A percentile compares a stretch with the other conserved stretches of the same genome.
Conservation (phyloP, 2,113 vertebrate species). For the Castor canadensis region DNA sequence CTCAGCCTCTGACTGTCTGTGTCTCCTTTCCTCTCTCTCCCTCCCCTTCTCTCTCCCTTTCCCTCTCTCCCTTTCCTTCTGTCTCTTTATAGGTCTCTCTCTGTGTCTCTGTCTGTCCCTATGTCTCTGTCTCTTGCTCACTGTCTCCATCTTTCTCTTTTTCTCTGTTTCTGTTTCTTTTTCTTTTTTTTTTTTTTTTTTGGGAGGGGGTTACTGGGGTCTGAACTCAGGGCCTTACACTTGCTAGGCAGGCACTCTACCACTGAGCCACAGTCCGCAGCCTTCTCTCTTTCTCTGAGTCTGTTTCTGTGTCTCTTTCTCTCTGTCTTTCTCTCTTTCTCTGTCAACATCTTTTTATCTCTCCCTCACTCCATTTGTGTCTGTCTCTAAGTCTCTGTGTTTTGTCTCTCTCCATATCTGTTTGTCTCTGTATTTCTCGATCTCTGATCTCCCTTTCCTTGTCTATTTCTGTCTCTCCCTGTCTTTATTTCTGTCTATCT, state of each 20-base stretch:
- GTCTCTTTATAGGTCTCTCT: neutral
- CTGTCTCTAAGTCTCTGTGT: neutral
- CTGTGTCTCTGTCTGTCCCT: neutral
- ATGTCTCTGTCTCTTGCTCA: no score
- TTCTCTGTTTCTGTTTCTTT: no score
- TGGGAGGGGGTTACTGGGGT: no score
- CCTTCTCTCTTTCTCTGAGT: neutral
- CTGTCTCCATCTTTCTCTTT: neutral
- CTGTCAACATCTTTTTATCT: neutral
- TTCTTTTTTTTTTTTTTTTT: no score
- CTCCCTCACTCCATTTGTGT: neutral
- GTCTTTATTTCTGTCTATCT: no score
- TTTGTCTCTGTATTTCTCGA: no score
- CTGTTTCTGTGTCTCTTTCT: no score
- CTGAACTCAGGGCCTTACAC: no score
- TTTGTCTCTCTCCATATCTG: neutral
- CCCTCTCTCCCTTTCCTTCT: neutral
- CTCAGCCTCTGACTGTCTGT: neutral
- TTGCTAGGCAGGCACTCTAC: no score
- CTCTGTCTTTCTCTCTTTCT: no score
- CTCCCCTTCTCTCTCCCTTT: neutral
- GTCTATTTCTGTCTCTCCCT: neutral
- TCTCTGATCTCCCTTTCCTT: neutral
- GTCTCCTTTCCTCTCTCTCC: no score
- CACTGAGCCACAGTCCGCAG: no score